Evolutionary conservation across 92 coral and sea anemone genomes (phyloP).

Genomic region (Anthopleura xanthogrammica): DNA sequence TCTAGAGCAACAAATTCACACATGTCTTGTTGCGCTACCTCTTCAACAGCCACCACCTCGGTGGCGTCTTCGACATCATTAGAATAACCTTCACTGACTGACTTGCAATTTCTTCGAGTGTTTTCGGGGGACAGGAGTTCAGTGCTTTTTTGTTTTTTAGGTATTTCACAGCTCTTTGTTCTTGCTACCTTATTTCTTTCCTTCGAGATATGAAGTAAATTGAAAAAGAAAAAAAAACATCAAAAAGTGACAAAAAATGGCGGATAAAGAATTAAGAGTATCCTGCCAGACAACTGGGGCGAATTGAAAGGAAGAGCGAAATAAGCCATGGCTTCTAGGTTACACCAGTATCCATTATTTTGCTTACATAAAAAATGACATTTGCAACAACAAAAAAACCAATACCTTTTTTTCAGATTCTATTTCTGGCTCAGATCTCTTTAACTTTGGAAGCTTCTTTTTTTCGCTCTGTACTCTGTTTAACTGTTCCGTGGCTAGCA

Average conservation of each 20-base stretch:
- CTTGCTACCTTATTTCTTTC: slow-evolving; percentile 27
- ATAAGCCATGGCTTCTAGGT: too few species aligned
- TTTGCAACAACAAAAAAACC: not conserved
- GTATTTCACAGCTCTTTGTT: slow-evolving; percentile 24
- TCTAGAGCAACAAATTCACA: slow-evolving; percentile 29
- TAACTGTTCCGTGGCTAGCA: slow-evolving; percentile 72
- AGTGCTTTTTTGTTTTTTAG: not conserved
- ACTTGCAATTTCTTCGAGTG: slow-evolving; percentile 10
- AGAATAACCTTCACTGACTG: slow-evolving; percentile 3
- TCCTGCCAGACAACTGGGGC: too few species aligned
- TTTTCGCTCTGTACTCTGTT: slow-evolving; percentile 56
- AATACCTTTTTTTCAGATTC: slow-evolving; percentile 8
- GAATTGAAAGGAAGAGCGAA: too few species aligned
- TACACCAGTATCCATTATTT: too few species aligned
- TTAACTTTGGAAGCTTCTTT: slow-evolving; percentile 46
- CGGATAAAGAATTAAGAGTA: too few species aligned
- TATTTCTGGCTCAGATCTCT: not conserved
- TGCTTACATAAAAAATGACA: not conserved
- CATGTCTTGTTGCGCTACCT: not conserved
- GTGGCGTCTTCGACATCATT: not conserved
- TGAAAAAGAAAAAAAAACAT: not conserved
- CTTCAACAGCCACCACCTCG: not conserved
- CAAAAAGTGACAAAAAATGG: not conserved
- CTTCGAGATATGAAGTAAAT: not conserved
- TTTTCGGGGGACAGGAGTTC: not conserved